These are phyloP conservation scores for Microplitis mediator DNA, from an alignment of 1,140 invertebrate species.

Conservation along the genomic window DNA sequence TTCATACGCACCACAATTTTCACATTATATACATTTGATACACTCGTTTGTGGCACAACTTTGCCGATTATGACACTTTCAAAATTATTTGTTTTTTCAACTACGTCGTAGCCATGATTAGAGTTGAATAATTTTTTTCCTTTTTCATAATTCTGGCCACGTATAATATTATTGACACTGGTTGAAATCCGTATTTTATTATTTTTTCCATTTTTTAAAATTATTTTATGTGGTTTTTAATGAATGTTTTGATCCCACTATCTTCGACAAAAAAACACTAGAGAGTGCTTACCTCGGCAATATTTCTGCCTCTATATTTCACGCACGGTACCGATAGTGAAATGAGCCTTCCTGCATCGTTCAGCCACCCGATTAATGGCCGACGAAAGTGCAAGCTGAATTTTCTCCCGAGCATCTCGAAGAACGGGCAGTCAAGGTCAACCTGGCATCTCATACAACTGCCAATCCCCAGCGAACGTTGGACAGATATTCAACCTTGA, in stretches of 20 bases:
- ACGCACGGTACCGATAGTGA: background rate
- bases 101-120: background rate
- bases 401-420: no score
- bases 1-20: background rate
- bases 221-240: background rate
- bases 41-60: background rate
- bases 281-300: background rate
- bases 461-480: no score
- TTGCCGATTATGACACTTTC: background rate
- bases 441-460: no score
- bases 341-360: no score
- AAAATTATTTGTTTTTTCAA: slow-evolving; percentile 1
- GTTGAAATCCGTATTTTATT: background rate
- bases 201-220: background rate
- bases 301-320: background rate
- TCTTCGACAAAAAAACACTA: background rate
- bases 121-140: background rate
- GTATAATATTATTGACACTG: background rate
- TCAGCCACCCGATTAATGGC: no score
- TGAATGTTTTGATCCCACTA: slow-evolving; percentile 1
- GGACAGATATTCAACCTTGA: no score
- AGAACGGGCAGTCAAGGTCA: no score
- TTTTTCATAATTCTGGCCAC: background rate
- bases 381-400: no score
- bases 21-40: no score